Base-by-base conservation (phyloP, 2,113 vertebrate genomes). In the Australoheros scitulus region DNA sequence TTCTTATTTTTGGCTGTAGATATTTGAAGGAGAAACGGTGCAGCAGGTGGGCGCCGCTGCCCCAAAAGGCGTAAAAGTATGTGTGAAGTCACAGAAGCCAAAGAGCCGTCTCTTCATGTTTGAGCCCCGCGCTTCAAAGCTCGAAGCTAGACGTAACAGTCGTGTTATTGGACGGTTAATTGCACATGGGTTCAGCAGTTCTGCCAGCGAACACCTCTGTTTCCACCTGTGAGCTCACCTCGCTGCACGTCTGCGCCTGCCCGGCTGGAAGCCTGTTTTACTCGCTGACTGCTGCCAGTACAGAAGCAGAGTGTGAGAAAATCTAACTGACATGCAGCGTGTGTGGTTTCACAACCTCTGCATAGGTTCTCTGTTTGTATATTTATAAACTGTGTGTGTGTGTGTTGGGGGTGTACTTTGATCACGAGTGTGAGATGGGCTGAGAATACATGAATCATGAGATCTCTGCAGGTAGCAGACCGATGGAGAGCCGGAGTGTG, bases 251-350 rank as follows among this genome's bases (percentile, higher is more conserved):
- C 56, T 0, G 14, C 6, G 32, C 87, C 76, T 81, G 91, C 29
- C 80, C 10, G 47, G 1, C 34, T 29, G 2, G 10, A 38, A 47
- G 81, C 78, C 61, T 26, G 61, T 61, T 81, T 11, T 5, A 77
- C 87, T 61, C 2, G 52, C 22, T 20, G 55, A 3, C 22, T 56
- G 50, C 74, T 74, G 65, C 72, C 1, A 8, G 14, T 50, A 50
- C 41, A 43, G 18, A 43, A 34, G 70, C 50, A 74, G 50, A 58
- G 24, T 78, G 47, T 86, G 83, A 85, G 61, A 77, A 75, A 82
- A 11, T 10, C 20, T 14, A 77, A 85, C 83, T 13, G 68, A 60
- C 58, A 59, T 26, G 20, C n/a, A 5, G 55, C 24, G 64, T 22
- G 24, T 78, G 74, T 64, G 59, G 47, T 32, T 78, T 10, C 34